Evolutionary conservation across 92 coral and sea anemone species (phyloP).

Genomic region (Porites lobata): DNA sequence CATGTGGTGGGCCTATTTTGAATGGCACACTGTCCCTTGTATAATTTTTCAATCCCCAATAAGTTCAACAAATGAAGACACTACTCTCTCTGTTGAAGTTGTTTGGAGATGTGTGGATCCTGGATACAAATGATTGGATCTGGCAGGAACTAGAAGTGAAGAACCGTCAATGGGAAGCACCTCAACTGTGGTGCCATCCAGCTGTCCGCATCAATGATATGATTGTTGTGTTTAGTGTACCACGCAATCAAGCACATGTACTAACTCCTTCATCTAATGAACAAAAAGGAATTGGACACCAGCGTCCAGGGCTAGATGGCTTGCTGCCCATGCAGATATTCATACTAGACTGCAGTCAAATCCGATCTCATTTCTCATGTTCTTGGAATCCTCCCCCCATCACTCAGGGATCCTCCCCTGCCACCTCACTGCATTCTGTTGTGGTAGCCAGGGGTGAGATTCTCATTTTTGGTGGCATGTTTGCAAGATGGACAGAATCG

Average conservation of each 20-base stretch:
- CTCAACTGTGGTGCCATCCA: conserved; percentile 99
- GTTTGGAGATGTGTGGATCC: conserved; percentile 95
- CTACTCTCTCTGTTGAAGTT: conserved; percentile 52
- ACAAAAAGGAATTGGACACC: conserved; percentile 16
- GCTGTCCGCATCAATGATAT: conserved; percentile 78
- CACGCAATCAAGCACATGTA: conserved; percentile 63
- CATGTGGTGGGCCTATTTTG: no score
- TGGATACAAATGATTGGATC: conserved; percentile 84
- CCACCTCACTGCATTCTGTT: conserved; percentile 89
- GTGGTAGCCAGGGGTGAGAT: conserved; percentile 88
- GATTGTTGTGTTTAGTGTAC: conserved; percentile 79
- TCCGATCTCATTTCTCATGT: conserved; percentile 62
- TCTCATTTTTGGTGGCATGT: conserved; percentile 91
- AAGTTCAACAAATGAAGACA: neutral
- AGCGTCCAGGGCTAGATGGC: conserved; percentile 50
- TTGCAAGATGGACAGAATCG: conserved; percentile 38
- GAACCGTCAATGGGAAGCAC: conserved; percentile 82
- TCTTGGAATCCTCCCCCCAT: conserved; percentile 75
- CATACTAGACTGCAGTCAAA: conserved; percentile 83
- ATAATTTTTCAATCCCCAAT: no score
- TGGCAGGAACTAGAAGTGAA: conserved; percentile 90
- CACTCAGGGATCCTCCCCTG: conserved; percentile 51
- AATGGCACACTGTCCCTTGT: no score
- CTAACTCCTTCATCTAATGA: conserved; percentile 5
- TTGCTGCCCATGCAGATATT: conserved; percentile 75